Base-by-base conservation (phyloP, 2,113 vertebrate species). In the Myotis davidii region DNA sequence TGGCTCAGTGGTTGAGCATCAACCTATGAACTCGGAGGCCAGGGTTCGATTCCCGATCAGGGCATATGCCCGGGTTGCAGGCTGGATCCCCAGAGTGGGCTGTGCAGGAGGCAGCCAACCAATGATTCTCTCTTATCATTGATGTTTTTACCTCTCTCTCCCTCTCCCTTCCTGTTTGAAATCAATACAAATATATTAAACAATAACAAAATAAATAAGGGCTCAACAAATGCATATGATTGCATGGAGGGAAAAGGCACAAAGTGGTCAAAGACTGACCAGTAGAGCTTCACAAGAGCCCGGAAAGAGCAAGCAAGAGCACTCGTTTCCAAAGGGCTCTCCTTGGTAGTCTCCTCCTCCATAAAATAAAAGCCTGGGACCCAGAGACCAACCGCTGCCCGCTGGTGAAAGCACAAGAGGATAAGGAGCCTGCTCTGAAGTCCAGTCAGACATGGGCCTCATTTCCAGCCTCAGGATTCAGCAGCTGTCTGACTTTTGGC, bases 381-480 rank as follows among this genome's bases (percentile, higher is more conserved):
- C 37, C 25, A 32, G 85, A 87, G 5, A 90, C 59, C 56, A 72
- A 37, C 13, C 61, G 32, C 9, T n/a, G 42, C 50, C 81, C 70
- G 73, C 29, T 70, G 9, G 37, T 67, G 29, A 77, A 83, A 83
- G 39, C 54, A 21, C n/a, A n/a, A 54, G n/a, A 91, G 27, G 45
- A 70, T 79, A 88, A 83, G 76, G 52, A 72, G 48, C 10, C 9
- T 76, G 32, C 90, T 89, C 54, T 83, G 87, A 90, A 93, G 70
- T 91, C 70, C 72, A 42, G 65, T 87, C 84, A 90, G 65, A 86
- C 1, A 2, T 13, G 32, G 56, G 56, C 21, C 67, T 88, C 37
- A 27, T 17, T 20, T 74, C 65, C 65, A 92, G 65, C 39, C 20
- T 42, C 27, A 93, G 92, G n/a, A 54, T 59, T 37, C 5, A 52